phyloP scores from a whole-genome alignment of 2,888 invertebrate genomes.

The Eupithecia centaureata region DNA sequence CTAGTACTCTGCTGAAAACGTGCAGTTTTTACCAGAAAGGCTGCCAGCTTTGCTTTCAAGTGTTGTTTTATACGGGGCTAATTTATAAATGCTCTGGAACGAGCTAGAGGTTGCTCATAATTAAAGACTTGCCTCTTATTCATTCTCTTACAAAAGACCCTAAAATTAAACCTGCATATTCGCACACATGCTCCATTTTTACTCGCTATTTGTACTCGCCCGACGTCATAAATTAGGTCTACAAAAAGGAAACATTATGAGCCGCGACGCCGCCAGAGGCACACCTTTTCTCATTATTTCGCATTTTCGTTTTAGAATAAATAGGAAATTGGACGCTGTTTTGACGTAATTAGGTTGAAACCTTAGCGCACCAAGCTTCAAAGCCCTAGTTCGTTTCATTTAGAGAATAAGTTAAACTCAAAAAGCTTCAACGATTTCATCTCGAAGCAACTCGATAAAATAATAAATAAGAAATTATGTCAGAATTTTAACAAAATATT shows the following conservation, averaged over 20 bases:
- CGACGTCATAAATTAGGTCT: conserved; percentile 75
- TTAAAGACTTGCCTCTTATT: conserved; percentile 73
- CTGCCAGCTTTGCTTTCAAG: conserved; percentile 51
- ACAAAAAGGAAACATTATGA: conserved; percentile 73
- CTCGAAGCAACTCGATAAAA: not conserved
- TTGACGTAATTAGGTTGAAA: conserved; percentile 30
- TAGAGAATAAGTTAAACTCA: not conserved
- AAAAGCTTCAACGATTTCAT: not conserved
- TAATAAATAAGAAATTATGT: conserved; percentile 24
- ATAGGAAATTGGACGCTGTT: conserved; percentile 55
- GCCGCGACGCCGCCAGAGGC: conserved; percentile 62
- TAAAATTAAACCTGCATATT: conserved; percentile 77
- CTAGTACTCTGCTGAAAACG: conserved; percentile 44
- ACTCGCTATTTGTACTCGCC: conserved; percentile 60
- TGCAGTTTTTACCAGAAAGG: conserved; percentile 46
- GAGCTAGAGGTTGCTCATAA: conserved; percentile 65
- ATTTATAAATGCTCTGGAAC: conserved; percentile 59
- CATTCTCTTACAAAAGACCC: conserved; percentile 70
- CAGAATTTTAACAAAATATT: conserved; percentile 44
- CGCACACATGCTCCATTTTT: conserved; percentile 69
- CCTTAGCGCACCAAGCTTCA: conserved; percentile 10
- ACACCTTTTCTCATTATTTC: conserved; percentile 67
- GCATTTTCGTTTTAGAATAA: conserved; percentile 58
- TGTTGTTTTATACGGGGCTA: conserved; percentile 60
- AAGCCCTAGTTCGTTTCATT: not conserved